These are phyloP conservation scores for Zhuqinia jingwanae DNA, from an alignment of 2,888 invertebrate species.

Conservation along the genomic window DNA sequence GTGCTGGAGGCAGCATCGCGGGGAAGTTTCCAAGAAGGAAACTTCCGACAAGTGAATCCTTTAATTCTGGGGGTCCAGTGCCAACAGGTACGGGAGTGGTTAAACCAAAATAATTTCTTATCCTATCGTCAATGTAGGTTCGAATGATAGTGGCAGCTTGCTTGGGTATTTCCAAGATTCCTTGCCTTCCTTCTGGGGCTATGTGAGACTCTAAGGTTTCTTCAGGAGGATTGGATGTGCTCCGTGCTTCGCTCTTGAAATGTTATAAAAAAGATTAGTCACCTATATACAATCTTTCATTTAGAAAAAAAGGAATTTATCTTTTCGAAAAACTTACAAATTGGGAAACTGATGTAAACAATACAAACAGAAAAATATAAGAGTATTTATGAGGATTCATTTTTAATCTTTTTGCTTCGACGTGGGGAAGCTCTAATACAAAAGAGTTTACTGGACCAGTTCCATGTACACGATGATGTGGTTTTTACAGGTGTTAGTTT, in stretches of 20 bases:
- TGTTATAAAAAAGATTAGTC: too few species aligned
- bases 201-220: background rate
- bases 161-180: constrained; percentile 60
- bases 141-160: constrained; percentile 43
- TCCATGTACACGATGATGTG: too few species aligned
- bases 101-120: constrained; percentile 9
- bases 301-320: too few species aligned
- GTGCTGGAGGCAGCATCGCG: background rate
- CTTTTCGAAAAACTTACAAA: too few species aligned
- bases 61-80: constrained; percentile 8
- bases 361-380: too few species aligned
- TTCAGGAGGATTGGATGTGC: background rate
- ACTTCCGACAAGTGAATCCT: constrained; percentile 35
- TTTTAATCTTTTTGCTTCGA: too few species aligned
- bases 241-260: background rate
- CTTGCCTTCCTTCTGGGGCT: constrained; percentile 29
- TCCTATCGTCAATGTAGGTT: constrained; percentile 9
- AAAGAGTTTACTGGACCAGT: too few species aligned
- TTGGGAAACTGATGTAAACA: too few species aligned
- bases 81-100: constrained; percentile 36
- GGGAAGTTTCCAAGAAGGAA: constrained; percentile 30
- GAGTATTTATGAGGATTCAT: too few species aligned
- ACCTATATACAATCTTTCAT: too few species aligned
- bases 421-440: too few species aligned
- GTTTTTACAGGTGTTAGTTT: too few species aligned